A percentile compares a stretch with the other conserved stretches of the same genome.
Conservation (phyloP, 2,888 invertebrate species). For the Erynnis tages region DNA sequence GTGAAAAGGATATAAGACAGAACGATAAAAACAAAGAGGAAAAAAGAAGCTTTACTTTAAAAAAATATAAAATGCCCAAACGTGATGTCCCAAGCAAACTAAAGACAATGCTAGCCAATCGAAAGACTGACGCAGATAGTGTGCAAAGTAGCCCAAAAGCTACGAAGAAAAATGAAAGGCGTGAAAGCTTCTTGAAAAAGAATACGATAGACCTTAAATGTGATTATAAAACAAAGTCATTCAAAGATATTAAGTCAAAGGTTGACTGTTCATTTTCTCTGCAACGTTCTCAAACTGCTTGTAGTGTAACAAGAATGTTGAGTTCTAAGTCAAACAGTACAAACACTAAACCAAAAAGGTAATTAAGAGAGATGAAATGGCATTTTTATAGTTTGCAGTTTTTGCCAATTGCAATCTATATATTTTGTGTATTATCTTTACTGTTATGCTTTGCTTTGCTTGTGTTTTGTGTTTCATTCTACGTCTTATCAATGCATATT, state of each 20-base stretch:
- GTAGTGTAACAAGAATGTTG: slow-evolving; percentile 72
- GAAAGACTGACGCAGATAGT: slow-evolving; percentile 76
- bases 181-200: slow-evolving; percentile 83
- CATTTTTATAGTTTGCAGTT: too few relatives aligned
- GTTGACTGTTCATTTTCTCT: slow-evolving; percentile 82
- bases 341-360: slow-evolving; percentile 77
- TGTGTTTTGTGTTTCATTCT: too few relatives aligned
- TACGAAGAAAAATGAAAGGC: slow-evolving; percentile 84
- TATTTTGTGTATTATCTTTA: too few relatives aligned
- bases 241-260: slow-evolving; percentile 94
- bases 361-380: slow-evolving; percentile 25
- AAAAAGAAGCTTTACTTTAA: slow-evolving; percentile 78
- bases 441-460: too few relatives aligned
- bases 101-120: slow-evolving; percentile 85
- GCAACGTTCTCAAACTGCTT: slow-evolving; percentile 75
- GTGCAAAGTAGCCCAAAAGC: slow-evolving; percentile 82
- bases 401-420: too few relatives aligned
- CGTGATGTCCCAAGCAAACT: slow-evolving; percentile 89
- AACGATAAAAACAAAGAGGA: slow-evolving; percentile 76
- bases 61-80: slow-evolving; percentile 90
- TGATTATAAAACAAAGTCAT: slow-evolving; percentile 86
- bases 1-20: slow-evolving; percentile 60
- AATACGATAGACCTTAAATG: slow-evolving; percentile 87
- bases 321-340: slow-evolving; percentile 68
- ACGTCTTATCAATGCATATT: too few relatives aligned